Percentiles rank a stretch among this genome's conserved stretches.
Evolutionary conservation across 1,140 invertebrate species (phyloP).

Genomic region (Drosophila auraria): DNA sequence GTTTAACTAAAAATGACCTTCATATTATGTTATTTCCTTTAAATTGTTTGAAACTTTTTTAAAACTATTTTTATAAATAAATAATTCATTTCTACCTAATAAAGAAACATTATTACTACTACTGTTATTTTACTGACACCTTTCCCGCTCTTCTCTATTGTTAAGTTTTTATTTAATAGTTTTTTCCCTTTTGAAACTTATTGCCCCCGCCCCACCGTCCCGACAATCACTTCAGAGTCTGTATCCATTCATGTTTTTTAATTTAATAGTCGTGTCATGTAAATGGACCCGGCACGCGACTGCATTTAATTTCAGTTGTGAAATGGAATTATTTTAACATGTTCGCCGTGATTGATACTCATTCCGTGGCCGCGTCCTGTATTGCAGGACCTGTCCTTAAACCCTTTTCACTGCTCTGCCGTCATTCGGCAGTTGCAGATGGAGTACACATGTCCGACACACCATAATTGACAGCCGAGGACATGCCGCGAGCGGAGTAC

Average conservation of each 20-base stretch:
- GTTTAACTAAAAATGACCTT: too few species aligned
- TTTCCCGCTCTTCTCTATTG: background rate
- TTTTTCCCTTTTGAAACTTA: slow-evolving; percentile 5
- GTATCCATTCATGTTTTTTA: slow-evolving; percentile 75
- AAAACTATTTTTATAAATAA: too few species aligned
- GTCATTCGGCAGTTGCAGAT: slow-evolving; percentile 11
- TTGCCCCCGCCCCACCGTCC: too few species aligned
- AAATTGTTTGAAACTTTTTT: too few species aligned
- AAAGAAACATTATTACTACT: too few species aligned
- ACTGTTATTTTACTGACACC: background rate
- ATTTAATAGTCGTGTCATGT: slow-evolving; percentile 83
- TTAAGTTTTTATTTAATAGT: background rate
- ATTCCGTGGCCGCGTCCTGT: slow-evolving; percentile 1
- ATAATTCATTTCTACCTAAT: too few species aligned
- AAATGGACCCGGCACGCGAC: slow-evolving; percentile 70
- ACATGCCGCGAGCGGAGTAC: slow-evolving; percentile 48
- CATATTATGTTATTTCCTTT: too few species aligned
- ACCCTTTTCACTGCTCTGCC: background rate
- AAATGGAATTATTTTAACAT: slow-evolving; percentile 78
- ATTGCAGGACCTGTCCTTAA: slow-evolving; percentile 10
- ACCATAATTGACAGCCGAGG: slow-evolving; percentile 72
- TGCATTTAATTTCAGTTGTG: slow-evolving; percentile 75
- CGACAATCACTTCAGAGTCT: slow-evolving; percentile 21
- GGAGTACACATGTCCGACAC: slow-evolving; percentile 65
- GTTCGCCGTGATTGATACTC: slow-evolving; percentile 75